Base-by-base conservation (phyloP, 2,797 vertebrate genomes). In the Rhynchotus rufescens region DNA sequence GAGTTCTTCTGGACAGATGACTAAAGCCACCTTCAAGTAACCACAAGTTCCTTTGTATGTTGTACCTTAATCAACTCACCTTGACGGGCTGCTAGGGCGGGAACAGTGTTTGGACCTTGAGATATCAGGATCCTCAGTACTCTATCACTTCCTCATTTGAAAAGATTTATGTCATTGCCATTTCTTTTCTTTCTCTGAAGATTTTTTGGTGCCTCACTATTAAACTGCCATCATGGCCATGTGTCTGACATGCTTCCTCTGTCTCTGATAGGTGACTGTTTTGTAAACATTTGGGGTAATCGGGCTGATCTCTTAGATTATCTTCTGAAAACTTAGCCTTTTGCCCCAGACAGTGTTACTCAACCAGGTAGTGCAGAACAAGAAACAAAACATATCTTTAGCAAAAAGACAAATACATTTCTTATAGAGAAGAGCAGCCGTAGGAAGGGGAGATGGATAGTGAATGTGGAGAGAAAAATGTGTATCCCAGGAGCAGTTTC, bases 271-370 rank as follows among this genome's bases (percentile, higher is more conserved):
- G 61, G 54, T 44, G 65, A 54, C 32, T 93, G 49, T 80, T 91
- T 52, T 82, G 92, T 72, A 91, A 91, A 28, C 62, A 80, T 56
- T 65, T 61, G n/a, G 61, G 38, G 75, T 93, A 88, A 90, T 19
- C 42, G 83, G 75, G 19, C 66, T 92, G 80, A 89, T 78, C 66
- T 68, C 56, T 90, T 79, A 72, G 66, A 82, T 90, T 82, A 82
- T 72, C 76, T 47, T 49, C 78, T 84, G 75, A 78, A 80, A 94
- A 80, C 68, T 65, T 4, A 0, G 36, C 71, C 78, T 90, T 16
- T 68, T 54, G 67, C 42, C 44, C 45, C 65, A 80, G 78, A 89
- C 80, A 77, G 78, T 1, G 2, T 77, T 84, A 90, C 62, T 72
- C 66, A 92, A 94, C 76, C 62, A 54, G 26, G 36, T 40, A 71